Evolutionary conservation across 37 sponge, comb jelly and placozoan species (phyloP).

Genomic region (Halisarca cf. caerulea): DNA sequence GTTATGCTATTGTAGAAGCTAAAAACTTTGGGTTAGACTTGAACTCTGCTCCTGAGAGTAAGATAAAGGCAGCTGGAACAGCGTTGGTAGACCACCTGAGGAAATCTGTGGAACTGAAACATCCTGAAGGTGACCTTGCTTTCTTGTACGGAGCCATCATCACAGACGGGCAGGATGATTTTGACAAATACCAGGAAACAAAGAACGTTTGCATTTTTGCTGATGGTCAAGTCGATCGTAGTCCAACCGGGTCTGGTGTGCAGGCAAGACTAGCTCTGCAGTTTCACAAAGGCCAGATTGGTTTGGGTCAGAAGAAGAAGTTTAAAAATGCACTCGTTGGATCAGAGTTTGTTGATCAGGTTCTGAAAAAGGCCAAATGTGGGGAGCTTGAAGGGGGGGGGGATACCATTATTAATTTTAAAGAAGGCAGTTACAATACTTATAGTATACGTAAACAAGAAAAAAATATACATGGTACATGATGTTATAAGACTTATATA

Average conservation of each 20-base stretch:
- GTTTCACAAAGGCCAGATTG: constrained; percentile 64
- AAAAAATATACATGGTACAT: too few relatives aligned
- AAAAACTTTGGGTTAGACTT: constrained; percentile 70
- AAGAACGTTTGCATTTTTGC: constrained; percentile 70
- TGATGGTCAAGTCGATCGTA: constrained; percentile 79
- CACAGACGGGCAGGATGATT: constrained; percentile 57
- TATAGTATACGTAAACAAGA: too few relatives aligned
- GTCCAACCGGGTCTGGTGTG: constrained; percentile 85
- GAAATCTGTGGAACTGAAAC: constrained; percentile 27
- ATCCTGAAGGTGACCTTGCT: constrained; percentile 73
- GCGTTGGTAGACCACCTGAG: constrained; percentile 43
- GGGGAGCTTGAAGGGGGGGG: constrained; percentile 44
- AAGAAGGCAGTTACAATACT: too few relatives aligned
- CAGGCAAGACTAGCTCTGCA: constrained; percentile 74
- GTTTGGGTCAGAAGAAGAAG: constrained; percentile 42
- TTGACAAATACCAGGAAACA: not conserved
- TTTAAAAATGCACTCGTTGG: constrained; percentile 42
- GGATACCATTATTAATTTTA: too few relatives aligned
- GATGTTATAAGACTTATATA: too few relatives aligned
- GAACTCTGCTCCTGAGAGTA: constrained; percentile 26
- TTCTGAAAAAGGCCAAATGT: constrained; percentile 32
- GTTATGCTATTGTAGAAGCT: constrained; percentile 71
- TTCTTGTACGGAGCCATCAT: constrained; percentile 84
- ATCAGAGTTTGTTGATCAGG: constrained; percentile 62
- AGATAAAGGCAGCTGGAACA: constrained; percentile 40